Evolutionary conservation across 2,113 vertebrate species (phyloP), one percentile per base, ranked within the genome.

Genomic region (Tragelaphus strepsiceros): DNA sequence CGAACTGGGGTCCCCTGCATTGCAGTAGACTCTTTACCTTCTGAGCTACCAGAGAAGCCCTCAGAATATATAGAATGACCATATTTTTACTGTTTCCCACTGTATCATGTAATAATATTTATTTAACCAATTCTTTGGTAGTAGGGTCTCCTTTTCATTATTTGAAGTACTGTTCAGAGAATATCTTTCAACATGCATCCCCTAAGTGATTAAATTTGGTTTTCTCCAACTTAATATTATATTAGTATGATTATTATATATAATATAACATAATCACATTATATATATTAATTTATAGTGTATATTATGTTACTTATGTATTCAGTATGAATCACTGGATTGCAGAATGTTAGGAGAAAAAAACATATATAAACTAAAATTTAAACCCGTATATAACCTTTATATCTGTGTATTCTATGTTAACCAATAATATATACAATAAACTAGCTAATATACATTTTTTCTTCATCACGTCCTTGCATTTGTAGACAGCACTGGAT

Each of bases 201-300:
- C 39, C 13, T 83, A 61, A 71, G 28, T 86, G 7, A 78, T 82
- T 96, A 93, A 61, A 83, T 86, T 91, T 96, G 43, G 49, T 93
- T 97, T 91, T 88, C 11, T 61, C n/a, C 53, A 56, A 71, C 9
- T 97, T 88, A 92, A 84, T 86, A 59, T 78, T 90, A 24, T 78
- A 49, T 81, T 51, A 51, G 28, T 81, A 32, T 51, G 78, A 77
- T 26, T 51, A 15, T 46, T 32, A 32, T 51, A 81, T 11, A 30
- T 24, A 24, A 6, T 74, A 49, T 11, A 81, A 32, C 46, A 81
- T 51, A 32, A 80, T 32, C 46, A 51, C 16, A 51, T 80, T 51
- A 19, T 51, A 24, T 54, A 82, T 83, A 35, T 54, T 83, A 54
- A 82, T 71, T 22, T 43, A 74, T 71, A 21, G 35, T 71, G 2